Conservation (phyloP, 2,888 invertebrate species). For the Cerceris ruficornis region DNA sequence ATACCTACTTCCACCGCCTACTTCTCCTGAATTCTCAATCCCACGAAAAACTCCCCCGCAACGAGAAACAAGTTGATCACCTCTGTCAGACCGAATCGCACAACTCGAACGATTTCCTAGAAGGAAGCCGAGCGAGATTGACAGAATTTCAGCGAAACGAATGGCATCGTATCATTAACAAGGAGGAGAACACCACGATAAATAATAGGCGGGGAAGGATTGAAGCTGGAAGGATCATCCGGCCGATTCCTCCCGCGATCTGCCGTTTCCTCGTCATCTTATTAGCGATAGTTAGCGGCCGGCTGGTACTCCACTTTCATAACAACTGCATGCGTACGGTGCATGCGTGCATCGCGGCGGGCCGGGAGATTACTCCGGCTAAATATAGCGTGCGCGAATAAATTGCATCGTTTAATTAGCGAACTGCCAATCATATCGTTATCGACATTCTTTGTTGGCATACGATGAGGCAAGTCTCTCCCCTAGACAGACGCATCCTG, state of each 20-base stretch:
- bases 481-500: conserved; percentile 74
- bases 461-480: conserved; percentile 54
- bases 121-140: conserved; percentile 13
- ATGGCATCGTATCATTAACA: not conserved
- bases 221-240: too few relatives aligned
- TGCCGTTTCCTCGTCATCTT: too few relatives aligned
- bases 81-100: not conserved
- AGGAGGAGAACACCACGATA: not conserved
- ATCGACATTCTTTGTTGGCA: conserved; percentile 73
- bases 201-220: too few relatives aligned
- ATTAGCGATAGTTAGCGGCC: too few relatives aligned
- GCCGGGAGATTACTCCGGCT: conserved; percentile 39
- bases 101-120: conserved; percentile 2
- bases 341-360: not conserved
- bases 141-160: conserved; percentile 5
- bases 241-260: too few relatives aligned
- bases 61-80: too few relatives aligned
- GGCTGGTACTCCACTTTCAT: not conserved
- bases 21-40: too few relatives aligned
- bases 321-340: conserved; percentile 6
- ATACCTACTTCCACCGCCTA: too few relatives aligned
- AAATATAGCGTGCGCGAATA: conserved; percentile 69
- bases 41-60: too few relatives aligned
- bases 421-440: conserved; percentile 76
- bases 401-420: conserved; percentile 71